Evolutionary conservation across 2,888 invertebrate genomes (phyloP).

Genomic region (Ariolimax columbianus): DNA sequence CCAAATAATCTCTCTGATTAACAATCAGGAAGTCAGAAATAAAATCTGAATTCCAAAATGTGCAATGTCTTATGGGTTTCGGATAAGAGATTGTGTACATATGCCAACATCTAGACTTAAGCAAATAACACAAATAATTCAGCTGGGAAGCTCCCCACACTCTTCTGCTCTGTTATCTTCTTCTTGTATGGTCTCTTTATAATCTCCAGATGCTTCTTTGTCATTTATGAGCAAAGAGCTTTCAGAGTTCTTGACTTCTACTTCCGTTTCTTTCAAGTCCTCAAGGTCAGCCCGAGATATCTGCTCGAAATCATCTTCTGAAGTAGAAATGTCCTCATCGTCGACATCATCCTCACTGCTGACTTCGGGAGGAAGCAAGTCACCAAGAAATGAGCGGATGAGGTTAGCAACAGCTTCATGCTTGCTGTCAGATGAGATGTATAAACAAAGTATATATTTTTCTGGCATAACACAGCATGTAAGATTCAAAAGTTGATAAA

Average conservation of each 20-base stretch:
- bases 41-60: too few species aligned
- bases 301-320: slow-evolving; percentile 48
- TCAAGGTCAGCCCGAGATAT: slow-evolving; percentile 36
- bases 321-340: slow-evolving; percentile 16
- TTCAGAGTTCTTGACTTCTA: neutral
- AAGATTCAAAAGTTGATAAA: too few species aligned
- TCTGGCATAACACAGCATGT: neutral
- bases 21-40: too few species aligned
- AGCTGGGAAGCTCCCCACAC: slow-evolving; percentile 13
- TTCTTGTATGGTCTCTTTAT: neutral
- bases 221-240: neutral
- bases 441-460: neutral
- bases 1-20: too few species aligned
- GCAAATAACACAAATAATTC: neutral
- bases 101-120: too few species aligned
- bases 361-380: neutral
- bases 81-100: too few species aligned
- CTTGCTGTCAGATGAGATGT: slow-evolving; percentile 14
- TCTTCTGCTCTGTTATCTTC: slow-evolving; percentile 13
- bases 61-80: too few species aligned
- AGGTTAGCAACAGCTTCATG: slow-evolving; percentile 27
- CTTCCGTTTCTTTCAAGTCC: slow-evolving; percentile 20
- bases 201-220: neutral
- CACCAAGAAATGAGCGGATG: slow-evolving; percentile 33
- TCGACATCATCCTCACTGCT: slow-evolving; percentile 31